Conservation (phyloP, 1,140 invertebrate species). For the Drosophila saltans region DNA sequence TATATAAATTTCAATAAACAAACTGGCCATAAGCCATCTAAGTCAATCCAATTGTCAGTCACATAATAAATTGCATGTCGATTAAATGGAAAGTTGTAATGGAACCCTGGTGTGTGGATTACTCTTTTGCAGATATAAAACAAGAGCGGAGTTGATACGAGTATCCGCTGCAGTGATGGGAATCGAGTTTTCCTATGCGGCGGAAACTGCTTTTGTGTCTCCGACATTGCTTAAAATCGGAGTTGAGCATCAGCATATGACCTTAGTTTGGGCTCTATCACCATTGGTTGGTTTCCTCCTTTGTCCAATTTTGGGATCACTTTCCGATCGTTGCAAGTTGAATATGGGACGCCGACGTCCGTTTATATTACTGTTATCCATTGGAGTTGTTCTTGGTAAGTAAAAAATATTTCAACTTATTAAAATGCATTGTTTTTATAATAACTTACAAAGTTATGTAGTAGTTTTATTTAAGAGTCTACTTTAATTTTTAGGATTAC, state of each 20-base stretch:
- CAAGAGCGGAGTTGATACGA: constrained; percentile 91
- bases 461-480: not conserved
- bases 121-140: constrained; percentile 87
- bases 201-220: constrained; percentile 97
- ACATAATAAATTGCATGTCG: not conserved
- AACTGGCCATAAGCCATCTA: not conserved
- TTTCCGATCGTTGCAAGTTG: constrained; percentile 94
- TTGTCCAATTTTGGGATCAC: constrained; percentile 94
- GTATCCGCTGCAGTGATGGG: constrained; percentile 98
- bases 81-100: not conserved
- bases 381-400: constrained; percentile 94
- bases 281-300: constrained; percentile 96
- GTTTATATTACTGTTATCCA: constrained; percentile 94
- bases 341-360: constrained; percentile 93
- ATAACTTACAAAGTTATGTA: no score
- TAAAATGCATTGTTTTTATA: no score
- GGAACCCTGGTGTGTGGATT: not conserved
- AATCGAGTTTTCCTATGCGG: constrained; percentile 98
- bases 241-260: constrained; percentile 95
- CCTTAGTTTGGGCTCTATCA: constrained; percentile 96
- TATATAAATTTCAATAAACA: not conserved
- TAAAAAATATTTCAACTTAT: constrained; percentile 1
- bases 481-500: constrained; percentile 86
- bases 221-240: constrained; percentile 97
- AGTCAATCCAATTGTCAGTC: no score